Evolutionary conservation across 2,797 vertebrate species (phyloP), one percentile per base, ranked within the genome.

Genomic region (Hoplostethus mediterraneus): DNA sequence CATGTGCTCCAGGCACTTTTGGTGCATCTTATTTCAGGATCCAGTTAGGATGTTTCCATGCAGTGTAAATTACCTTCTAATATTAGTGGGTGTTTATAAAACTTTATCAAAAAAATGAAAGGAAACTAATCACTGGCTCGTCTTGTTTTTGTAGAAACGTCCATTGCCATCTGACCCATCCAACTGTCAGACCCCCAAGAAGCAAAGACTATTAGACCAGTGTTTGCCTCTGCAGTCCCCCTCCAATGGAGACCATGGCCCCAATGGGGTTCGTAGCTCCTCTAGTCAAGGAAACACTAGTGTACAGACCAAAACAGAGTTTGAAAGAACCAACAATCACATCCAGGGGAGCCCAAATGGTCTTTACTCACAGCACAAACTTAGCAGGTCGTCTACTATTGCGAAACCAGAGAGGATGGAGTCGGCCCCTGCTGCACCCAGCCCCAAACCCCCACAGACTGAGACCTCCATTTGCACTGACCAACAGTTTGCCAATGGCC

Each of bases 101-200:
- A 36, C 33, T 6, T 36, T 6, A 36, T 8, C 33, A 36, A 36
- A 36, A 36, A 6, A 36, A 6, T 3, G 3, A 25, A 52, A 63
- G n/a, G 21, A 48, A 45, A 59, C 56, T 0, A 71, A 4, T 78
- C 12, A 69, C 25, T 63, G 68, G 6, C 28, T 53, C n/a, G 75
- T 13, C 45, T 49, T 69, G 33, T 61, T 69, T 70, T 25, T 59
- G 11, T 47, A 96, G 95, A 96, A 96, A 94, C 94, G 95, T 0
- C 90, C 93, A 49, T 75, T 94, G 78, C 87, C 90, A 74, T 85
- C 89, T 30, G 93, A 94, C 36, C 71, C 83, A 63, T 75, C 87
- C 68, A 91, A 89, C 75, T 92, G 69, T 71, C 94, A 93, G 79
- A 92, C 88, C 28, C 92, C 92, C 42, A 96, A 95, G 90, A 95